Base-by-base conservation (phyloP, 2,113 vertebrate genomes). In the Phrynosoma platyrhinos region DNA sequence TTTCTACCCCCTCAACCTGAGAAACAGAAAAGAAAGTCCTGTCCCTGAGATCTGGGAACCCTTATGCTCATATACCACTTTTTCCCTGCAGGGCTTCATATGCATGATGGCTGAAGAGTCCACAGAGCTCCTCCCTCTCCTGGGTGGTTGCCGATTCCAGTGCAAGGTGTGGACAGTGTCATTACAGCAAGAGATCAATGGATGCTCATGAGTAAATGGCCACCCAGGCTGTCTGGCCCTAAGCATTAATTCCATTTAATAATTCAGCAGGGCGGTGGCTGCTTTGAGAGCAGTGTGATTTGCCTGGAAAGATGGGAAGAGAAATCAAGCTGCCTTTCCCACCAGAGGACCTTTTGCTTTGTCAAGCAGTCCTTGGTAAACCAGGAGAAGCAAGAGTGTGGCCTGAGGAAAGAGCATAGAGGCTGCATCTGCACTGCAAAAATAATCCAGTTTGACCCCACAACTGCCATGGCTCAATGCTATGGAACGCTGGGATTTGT, bases 221-320 rank as follows among this genome's bases (percentile, higher is more conserved):
- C 83, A 89, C 88, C 88, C 88, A 85, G 83, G 58, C 36, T 14
- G 53, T 14, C 21, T 79, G 76, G 55, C 55, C 69, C 36, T 27
- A 30, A 81, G 69, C 14, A 36, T 69, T 75, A 40, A 55, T 68
- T 42, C 42, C 23, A 40, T 89, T 81, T 76, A 85, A 66, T 52
- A 66, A 75, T 85, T 75, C 42, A 27, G 77, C 78, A 86, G 83
- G 79, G 78, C 8, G 88, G 83, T 75, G 88, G 69, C 23, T 55
- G 20, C 27, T 40, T 23, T 36, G 78, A 58, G 75, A 78, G 21
- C 58, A 53, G 30, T 55, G 16, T 55, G 16, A 66, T 55, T 55
- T 76, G 78, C 88, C 71, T 10, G 2, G 21, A 25, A 72, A 68
- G 68, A 36, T 76, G 79, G 55, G 47, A 71, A 52, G 78, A 40